Evolutionary conservation across 2,797 vertebrate species (phyloP), one percentile per base, ranked within the genome.

Genomic region (Muscicapa comitata): DNA sequence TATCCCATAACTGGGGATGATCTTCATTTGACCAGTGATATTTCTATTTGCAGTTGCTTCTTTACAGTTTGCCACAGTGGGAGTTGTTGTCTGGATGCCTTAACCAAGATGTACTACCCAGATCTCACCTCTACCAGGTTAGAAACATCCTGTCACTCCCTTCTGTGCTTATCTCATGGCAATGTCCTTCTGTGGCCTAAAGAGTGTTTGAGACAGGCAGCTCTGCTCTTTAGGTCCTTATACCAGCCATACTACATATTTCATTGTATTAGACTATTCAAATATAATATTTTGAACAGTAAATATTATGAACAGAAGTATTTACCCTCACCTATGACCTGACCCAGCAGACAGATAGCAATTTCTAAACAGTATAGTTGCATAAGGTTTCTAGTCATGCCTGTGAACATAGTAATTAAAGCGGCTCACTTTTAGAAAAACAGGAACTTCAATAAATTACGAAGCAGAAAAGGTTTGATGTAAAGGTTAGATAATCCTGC

Each of bases 401-500:
- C 90, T 91, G 18, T 95, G 93, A 95, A 79, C 77, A 51, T 66
- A 51, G 87, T 97, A 97, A 98, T 98, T 98, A 96, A 94, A 94
- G 91, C 88, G 95, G 57, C 76, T 84, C 53, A 90, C 87, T 95
- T 97, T 95, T 71, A 95, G 77, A 78, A 88, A 95, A 96, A 92
- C 62, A 87, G 66, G 68, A 95, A 81, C 89, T 91, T 88, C 75
- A 91, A 93, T 95, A 93, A 97, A 97, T 97, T 97, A 74, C 76
- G 8, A 92, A 90, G 86, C 76, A 95, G 90, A 92, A 83, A 87
- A 92, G 90, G 86, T 95, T 93, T 94, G 93, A 96, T 97, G 93
- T 93, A 96, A 97, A 97, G 92, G 96, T 97, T 97, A 95, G 94
- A 96, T 97, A 97, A 97, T 96, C 63, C 76, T 91, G 72, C 96